Evolutionary conservation across 2,797 vertebrate species (phyloP).

Genomic region (Intellagama lesueurii): DNA sequence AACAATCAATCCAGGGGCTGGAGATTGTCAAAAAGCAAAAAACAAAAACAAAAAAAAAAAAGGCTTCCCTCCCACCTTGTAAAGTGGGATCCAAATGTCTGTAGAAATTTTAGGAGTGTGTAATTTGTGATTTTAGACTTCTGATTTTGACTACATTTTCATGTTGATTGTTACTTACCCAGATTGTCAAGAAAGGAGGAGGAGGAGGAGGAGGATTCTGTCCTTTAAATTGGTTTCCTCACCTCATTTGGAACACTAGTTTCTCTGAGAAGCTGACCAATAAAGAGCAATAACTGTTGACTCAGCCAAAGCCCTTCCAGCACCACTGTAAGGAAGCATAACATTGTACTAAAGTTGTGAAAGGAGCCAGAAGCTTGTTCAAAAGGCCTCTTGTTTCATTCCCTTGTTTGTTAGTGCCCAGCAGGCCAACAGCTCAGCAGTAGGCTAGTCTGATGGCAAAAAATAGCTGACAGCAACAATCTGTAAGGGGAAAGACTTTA

Average conservation of each 20-base stretch:
- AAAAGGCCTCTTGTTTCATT: constrained; percentile 14
- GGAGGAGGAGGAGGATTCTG: not conserved
- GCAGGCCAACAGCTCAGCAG: not conserved
- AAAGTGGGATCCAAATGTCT: not conserved
- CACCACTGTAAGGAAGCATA: not conserved
- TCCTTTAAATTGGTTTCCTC: not conserved
- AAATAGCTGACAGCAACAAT: constrained; percentile 1
- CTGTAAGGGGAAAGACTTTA: not conserved
- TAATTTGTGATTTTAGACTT: too few relatives aligned
- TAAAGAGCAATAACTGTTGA: not conserved
- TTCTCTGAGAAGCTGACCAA: not conserved
- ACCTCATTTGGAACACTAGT: not conserved
- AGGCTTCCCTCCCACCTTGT: not conserved
- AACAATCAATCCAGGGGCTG: not conserved
- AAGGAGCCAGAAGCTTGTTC: not conserved
- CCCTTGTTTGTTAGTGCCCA: not conserved
- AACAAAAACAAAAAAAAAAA: too few relatives aligned
- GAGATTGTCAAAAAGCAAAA: not conserved
- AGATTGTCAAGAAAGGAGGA: too few relatives aligned
- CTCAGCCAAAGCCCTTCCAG: not conserved
- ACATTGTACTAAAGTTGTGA: not conserved
- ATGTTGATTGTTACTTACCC: too few relatives aligned
- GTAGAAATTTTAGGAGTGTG: too few relatives aligned
- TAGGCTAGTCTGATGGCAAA: not conserved
- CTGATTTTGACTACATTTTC: too few relatives aligned